Evolutionary conservation across 2,888 invertebrate genomes (phyloP), one percentile per base, ranked within the genome.

Genomic region (Furcula furcula): DNA sequence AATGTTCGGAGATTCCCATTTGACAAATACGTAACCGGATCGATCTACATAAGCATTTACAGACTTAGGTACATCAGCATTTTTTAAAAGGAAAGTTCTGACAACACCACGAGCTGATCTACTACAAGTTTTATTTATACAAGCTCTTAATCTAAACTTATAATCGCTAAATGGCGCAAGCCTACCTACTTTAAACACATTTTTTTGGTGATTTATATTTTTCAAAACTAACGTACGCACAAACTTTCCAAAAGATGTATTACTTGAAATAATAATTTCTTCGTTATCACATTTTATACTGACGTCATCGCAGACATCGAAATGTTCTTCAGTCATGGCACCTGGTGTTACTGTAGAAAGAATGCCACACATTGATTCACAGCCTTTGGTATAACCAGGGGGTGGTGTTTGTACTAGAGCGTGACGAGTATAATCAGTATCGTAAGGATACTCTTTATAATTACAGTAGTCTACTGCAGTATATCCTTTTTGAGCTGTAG

Each of bases 151-250:
- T 36, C 73, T 62, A 44, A 87, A 78, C 35, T 67, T 76, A 34
- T 87, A 88, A 53, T 86, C 86, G 47, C 85, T 66, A 31, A 57
- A 88, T 0, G 87, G 86, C 11, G 81, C 80, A 22, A 88, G 50
- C 1, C 68, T 69, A 6, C 60, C 70, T 3, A 88, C 60, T 58
- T 74, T 65, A 29, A 62, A 79, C 1, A 52, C 50, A 20, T 58
- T 72, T 47, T 44, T 65, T 1, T 59, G 50, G 1, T 62, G 65
- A 11, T 41, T 62, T 30, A 86, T 55, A 34, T 75, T n/a, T n/a
- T n/a, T 69, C 5, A 86, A 46, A 23, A 64, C 52, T 18, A 78
- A 43, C 6, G 74, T 81, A 7, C 57, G 58, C 0, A 81, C 55
- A 43, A 75, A 71, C 4, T 57, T 63, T 1, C 62, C 70, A 13